Evolutionary conservation across 2,113 vertebrate genomes (phyloP).

Genomic region (Cyprinodon brontotheroides): DNA sequence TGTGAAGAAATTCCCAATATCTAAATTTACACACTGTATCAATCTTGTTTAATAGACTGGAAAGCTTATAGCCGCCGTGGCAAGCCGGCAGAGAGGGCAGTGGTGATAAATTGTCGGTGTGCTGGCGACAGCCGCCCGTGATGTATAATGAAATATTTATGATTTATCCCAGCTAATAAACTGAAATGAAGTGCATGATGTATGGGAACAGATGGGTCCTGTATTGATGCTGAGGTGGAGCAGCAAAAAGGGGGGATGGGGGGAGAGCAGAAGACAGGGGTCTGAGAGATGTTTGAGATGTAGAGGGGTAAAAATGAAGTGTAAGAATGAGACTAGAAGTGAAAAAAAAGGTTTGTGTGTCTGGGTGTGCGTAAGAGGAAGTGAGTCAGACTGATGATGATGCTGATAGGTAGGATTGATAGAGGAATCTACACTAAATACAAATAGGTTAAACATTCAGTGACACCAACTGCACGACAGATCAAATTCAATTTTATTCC

Average conservation of each 20-base stretch:
- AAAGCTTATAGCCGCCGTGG: conserved; percentile 82
- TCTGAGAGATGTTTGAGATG: conserved; percentile 61
- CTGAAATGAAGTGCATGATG: conserved; percentile 90
- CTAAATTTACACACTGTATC: conserved; percentile 87
- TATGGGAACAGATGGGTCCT: conserved; percentile 90
- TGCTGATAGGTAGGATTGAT: conserved; percentile 20
- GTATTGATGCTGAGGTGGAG: conserved; percentile 79
- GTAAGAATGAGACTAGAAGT: conserved; percentile 30
- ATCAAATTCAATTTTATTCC: conserved; percentile 28
- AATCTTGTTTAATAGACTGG: conserved; percentile 95
- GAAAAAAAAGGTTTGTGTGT: conserved; percentile 24
- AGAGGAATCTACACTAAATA: conserved; percentile 2
- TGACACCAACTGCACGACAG: conserved; percentile 35
- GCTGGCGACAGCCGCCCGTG: conserved; percentile 80
- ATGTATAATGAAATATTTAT: conserved; percentile 94
- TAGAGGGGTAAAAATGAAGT: conserved; percentile 39
- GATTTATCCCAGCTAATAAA: conserved; percentile 96
- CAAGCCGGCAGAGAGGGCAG: conserved; percentile 81
- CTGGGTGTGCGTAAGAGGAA: conserved; percentile 16
- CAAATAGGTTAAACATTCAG: conserved; percentile 19
- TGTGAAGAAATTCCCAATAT: conserved; percentile 87
- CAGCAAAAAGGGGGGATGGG: conserved; percentile 64
- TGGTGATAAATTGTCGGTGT: conserved; percentile 90
- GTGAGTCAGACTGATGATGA: conserved; percentile 19
- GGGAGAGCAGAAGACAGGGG: conserved; percentile 67